These are phyloP conservation scores for Rousettus madagascariensis DNA, from an alignment of 2,797 vertebrate genomes.

Conservation along the genomic window DNA sequence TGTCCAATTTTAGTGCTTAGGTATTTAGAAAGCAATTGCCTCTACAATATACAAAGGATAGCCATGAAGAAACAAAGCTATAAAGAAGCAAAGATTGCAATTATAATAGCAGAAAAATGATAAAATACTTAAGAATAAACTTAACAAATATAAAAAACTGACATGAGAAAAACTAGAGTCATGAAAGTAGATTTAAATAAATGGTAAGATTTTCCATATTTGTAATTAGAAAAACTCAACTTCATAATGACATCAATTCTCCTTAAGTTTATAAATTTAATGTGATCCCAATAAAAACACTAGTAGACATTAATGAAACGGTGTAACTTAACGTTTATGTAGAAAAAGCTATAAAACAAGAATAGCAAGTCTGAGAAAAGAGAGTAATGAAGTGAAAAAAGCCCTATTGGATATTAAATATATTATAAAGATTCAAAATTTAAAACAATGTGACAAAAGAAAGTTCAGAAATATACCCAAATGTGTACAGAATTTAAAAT, in stretches of 20 bases:
- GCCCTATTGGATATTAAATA: background rate
- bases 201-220: background rate
- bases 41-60: background rate
- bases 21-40: background rate
- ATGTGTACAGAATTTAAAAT: background rate
- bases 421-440: background rate
- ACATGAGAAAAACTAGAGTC: background rate
- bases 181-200: background rate
- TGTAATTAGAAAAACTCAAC: background rate
- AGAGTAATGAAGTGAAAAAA: background rate
- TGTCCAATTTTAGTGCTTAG: too few species aligned
- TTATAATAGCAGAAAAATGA: background rate
- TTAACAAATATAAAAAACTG: background rate
- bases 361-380: background rate
- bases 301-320: background rate
- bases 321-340: background rate
- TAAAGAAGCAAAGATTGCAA: background rate
- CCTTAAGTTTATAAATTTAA: background rate
- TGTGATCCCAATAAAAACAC: background rate
- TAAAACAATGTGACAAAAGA: background rate
- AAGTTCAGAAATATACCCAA: background rate
- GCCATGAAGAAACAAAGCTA: background rate
- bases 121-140: background rate
- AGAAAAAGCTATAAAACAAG: background rate
- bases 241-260: background rate